A percentile compares a stretch with the other conserved stretches of the same genome.
phyloP scores from a whole-genome alignment of 2,888 invertebrate species.

The Abrostola triplasia region DNA sequence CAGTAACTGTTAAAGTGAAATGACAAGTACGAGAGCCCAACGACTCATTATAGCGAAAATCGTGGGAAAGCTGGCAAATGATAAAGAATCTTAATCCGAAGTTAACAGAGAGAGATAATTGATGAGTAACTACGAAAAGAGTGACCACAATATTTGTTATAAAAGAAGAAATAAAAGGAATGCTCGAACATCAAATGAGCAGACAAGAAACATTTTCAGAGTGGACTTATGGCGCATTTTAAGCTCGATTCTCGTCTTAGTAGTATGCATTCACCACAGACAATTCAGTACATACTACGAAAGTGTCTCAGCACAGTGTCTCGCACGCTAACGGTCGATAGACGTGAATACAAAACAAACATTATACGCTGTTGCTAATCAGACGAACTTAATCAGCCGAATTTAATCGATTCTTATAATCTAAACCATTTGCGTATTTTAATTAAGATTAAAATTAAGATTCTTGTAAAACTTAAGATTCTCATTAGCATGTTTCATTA shows the following conservation, averaged over 20 bases:
- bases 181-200: too few species aligned
- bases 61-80: slow-evolving; percentile 34
- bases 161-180: too few species aligned
- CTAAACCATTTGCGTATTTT: neutral
- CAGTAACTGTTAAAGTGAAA: slow-evolving; percentile 39
- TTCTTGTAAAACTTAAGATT: neutral
- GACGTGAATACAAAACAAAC: too few species aligned
- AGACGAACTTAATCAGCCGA: neutral
- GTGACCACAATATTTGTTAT: too few species aligned
- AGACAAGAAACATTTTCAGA: too few species aligned
- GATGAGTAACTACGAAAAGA: neutral
- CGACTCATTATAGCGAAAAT: slow-evolving; percentile 21
- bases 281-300: too few species aligned
- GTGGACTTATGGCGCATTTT: too few species aligned
- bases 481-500: slow-evolving; percentile 4
- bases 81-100: neutral
- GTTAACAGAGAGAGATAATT: neutral
- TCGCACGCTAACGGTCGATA: too few species aligned
- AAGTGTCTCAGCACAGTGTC: too few species aligned
- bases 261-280: too few species aligned
- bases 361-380: too few species aligned
- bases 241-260: too few species aligned
- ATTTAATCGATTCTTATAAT: neutral
- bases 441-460: slow-evolving; percentile 2
- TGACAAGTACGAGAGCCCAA: slow-evolving; percentile 15